These are phyloP conservation scores for Drosophila flavopinicola DNA, from an alignment of 2,888 invertebrate species.

Conservation along the genomic window DNA sequence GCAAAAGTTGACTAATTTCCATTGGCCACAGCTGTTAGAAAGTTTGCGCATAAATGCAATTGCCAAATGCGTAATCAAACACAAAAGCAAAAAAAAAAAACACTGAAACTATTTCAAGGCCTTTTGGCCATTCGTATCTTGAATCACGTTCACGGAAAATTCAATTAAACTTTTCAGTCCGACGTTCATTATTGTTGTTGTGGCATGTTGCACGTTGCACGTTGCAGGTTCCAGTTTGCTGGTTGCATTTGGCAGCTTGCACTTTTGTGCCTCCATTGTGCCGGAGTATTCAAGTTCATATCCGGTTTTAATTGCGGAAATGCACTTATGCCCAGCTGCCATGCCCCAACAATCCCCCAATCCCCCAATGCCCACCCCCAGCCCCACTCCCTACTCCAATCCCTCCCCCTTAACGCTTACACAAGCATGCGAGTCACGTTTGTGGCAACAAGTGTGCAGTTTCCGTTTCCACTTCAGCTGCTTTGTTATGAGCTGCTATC, in stretches of 20 bases:
- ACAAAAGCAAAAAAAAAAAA: slow-evolving; percentile 1
- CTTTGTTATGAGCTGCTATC: slow-evolving; percentile 29
- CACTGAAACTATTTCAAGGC: slow-evolving; percentile 12
- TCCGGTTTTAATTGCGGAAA: slow-evolving; percentile 77
- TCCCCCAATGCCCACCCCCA: neutral
- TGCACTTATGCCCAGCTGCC: slow-evolving; percentile 43
- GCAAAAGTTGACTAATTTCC: too few relatives aligned
- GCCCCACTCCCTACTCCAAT: neutral
- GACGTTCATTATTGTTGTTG: slow-evolving; percentile 6
- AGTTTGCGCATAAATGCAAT: slow-evolving; percentile 4
- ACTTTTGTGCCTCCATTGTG: slow-evolving; percentile 25
- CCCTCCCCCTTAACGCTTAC: slow-evolving; percentile 1
- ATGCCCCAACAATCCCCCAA: neutral
- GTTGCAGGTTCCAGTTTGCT: slow-evolving; percentile 19
- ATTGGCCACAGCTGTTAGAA: slow-evolving; percentile 29
- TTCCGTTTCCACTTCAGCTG: slow-evolving; percentile 18
- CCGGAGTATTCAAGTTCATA: slow-evolving; percentile 46
- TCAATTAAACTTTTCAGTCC: slow-evolving; percentile 55
- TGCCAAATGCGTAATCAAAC: slow-evolving; percentile 28
- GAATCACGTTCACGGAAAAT: slow-evolving; percentile 40
- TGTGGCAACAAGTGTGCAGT: slow-evolving; percentile 64
- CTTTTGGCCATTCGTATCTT: slow-evolving; percentile 1
- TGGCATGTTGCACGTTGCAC: slow-evolving; percentile 7
- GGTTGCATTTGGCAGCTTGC: slow-evolving; percentile 8
- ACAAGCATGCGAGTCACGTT: slow-evolving; percentile 62